Percentiles rank a stretch among this genome's conserved stretches.
Evolutionary conservation across 1,140 invertebrate genomes (phyloP).

Genomic region (Globodera ellingtonae): DNA sequence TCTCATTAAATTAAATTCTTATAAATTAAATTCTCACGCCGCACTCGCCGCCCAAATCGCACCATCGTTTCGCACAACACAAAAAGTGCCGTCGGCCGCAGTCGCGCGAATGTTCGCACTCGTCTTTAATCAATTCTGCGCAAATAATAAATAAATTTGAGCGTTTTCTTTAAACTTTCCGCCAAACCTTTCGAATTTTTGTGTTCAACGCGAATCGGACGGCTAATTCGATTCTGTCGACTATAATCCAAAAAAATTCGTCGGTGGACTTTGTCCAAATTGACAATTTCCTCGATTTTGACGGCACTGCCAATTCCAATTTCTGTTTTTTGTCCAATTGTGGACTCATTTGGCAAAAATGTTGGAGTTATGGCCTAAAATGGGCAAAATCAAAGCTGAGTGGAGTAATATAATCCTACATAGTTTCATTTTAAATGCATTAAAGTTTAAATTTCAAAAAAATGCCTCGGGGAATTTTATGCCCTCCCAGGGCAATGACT

Average conservation of each 20-base stretch:
- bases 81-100: conserved; percentile 24
- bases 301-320: neutral
- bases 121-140: conserved; percentile 28
- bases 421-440: too few relatives aligned
- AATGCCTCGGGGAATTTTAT: neutral
- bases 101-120: conserved; percentile 26
- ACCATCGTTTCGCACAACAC: conserved; percentile 38
- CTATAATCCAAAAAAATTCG: conserved; percentile 32
- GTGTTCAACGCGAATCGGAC: conserved; percentile 28
- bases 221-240: conserved; percentile 13
- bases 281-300: neutral
- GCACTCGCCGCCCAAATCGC: conserved; percentile 28
- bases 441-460: too few relatives aligned
- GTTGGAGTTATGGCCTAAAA: neutral
- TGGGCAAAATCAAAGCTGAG: too few relatives aligned
- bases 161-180: neutral
- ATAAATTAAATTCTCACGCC: neutral
- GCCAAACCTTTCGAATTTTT: conserved; percentile 19
- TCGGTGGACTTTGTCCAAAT: neutral
- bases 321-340: neutral
- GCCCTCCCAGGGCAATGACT: neutral
- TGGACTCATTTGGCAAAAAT: neutral
- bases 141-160: neutral
- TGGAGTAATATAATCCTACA: too few relatives aligned
- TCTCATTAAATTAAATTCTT: neutral